Conservation (phyloP, 2,113 vertebrate genomes). For the Catharus bicknelli region DNA sequence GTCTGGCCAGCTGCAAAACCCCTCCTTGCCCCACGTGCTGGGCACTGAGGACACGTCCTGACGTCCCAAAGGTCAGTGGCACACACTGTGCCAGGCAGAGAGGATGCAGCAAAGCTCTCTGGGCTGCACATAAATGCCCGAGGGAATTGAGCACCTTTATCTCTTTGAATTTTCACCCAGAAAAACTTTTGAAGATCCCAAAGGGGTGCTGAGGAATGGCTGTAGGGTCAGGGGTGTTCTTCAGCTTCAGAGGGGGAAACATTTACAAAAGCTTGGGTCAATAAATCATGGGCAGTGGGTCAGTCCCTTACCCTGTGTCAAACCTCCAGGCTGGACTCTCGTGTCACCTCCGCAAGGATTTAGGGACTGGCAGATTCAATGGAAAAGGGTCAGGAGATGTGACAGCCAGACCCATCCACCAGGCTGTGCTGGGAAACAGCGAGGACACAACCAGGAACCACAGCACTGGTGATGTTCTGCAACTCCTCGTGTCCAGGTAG, state of each 20-base stretch:
- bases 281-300: accelerated
- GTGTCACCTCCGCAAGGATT: background rate
- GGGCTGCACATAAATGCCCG: background rate
- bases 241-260: background rate
- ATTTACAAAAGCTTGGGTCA: background rate
- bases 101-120: background rate
- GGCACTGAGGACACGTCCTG: background rate
- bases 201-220: background rate
- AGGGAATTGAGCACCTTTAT: background rate
- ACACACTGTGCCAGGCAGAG: background rate
- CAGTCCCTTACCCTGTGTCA: background rate
- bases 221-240: background rate
- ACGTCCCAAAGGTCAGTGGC: background rate
- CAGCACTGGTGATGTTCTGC: accelerated
- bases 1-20: background rate
- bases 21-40: background rate
- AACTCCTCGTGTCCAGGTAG: background rate
- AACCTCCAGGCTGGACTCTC: background rate
- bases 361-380: background rate
- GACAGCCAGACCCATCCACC: background rate
- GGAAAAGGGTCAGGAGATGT: background rate
- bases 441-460: background rate
- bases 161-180: background rate
- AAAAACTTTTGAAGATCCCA: background rate
- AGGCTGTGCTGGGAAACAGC: background rate